A percentile compares a stretch with the other conserved stretches of the same genome.
phyloP scores from a whole-genome alignment of 2,797 vertebrate species.

The Vultur gryphus region DNA sequence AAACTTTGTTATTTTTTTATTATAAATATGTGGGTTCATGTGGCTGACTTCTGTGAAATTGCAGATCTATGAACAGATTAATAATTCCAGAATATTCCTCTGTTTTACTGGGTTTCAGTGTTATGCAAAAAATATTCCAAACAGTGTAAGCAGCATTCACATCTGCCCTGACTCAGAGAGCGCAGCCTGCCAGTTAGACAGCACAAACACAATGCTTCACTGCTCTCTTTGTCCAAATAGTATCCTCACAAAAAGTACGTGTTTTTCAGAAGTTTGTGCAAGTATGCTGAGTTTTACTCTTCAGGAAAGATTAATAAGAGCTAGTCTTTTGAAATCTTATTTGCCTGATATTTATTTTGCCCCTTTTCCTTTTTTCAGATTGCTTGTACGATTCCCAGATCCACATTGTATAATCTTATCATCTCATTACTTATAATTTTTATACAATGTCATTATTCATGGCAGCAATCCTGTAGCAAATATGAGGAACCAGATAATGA shows the following conservation, averaged over 20 bases:
- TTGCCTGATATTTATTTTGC: not conserved
- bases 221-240: not conserved
- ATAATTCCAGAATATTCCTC: not conserved
- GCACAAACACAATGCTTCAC: not conserved
- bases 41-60: not conserved
- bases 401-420: not conserved
- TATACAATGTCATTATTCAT: not conserved
- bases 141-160: not conserved
- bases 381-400: not conserved
- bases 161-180: not conserved
- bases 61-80: not conserved
- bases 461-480: not conserved
- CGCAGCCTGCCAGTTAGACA: not conserved
- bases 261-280: not conserved
- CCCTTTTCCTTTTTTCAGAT: not conserved
- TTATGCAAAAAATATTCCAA: not conserved
- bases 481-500: not conserved
- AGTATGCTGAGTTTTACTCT: not conserved
- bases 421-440: not conserved
- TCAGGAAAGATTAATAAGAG: not conserved
- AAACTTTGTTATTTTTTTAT: not conserved
- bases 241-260: not conserved
- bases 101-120: not conserved
- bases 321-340: not conserved
- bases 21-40: not conserved